Base-by-base conservation (phyloP, 2,113 vertebrate species). In the Psilopsiagon aurifrons region DNA sequence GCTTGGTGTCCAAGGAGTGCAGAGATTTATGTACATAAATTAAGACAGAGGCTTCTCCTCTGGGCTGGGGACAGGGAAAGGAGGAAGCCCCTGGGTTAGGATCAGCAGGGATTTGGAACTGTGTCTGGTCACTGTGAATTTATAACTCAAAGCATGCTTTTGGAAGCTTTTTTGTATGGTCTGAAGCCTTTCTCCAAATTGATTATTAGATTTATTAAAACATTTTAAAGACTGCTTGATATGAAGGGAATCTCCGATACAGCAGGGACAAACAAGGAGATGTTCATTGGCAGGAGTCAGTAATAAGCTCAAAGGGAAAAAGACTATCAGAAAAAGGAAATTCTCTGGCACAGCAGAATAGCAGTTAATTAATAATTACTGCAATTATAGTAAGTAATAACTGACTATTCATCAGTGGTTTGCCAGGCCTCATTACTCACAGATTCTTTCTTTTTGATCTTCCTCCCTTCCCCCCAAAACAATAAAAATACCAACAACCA, bases 301-400 rank as follows among this genome's bases (percentile, higher is more conserved):
- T 92, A 91, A 76, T 83, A 90, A 91, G 37, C 31, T 95, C n/a
- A 77, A 62, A 94, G 52, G 43, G 62, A 57, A 95, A 95, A 70
- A 92, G 47, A 25, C n/a, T 83, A 59, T 96, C 87, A 95, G 81
- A 82, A 89, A 95, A 94, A 95, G 93, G 93, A 95, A 95, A 92
- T 92, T 94, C 91, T 96, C 67, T 92, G 84, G 89, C 44, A 54
- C 0, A 0, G 44, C 31, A 85, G 35, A 73, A 91, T 91, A 79
- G 31, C 81, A 95, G 74, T 59, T 92, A 95, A 94, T 95, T 95
- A 95, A 94, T 89, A 89, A 96, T 94, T 84, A 52, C 52, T 95
- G 83, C 68, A 94, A 83, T 95, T 91, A 83, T 52, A 49, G 51
- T 89, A 73, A 44, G 62, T 59, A 94, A 85, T 79, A 92, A 91